Conservation (phyloP, 2,888 invertebrate genomes). For the Scaptomyza cyrtandrae region DNA sequence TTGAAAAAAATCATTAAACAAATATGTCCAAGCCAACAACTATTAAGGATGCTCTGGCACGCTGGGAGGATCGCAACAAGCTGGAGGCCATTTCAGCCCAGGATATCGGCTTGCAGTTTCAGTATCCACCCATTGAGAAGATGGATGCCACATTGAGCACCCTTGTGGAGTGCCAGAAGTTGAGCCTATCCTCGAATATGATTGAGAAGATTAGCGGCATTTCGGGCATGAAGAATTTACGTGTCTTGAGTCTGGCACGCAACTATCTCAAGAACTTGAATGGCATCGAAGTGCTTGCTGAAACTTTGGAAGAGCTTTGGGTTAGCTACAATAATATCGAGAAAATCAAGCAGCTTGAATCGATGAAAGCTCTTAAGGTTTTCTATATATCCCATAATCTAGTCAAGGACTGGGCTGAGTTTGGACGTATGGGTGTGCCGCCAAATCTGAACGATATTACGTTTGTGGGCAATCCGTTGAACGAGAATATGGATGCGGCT, state of each 20-base stretch:
- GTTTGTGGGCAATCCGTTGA: conserved; percentile 92
- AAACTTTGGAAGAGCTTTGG: conserved; percentile 96
- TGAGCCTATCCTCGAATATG: conserved; percentile 96
- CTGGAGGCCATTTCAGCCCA: conserved; percentile 88
- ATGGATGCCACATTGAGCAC: conserved; percentile 94
- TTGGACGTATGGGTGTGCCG: conserved; percentile 91
- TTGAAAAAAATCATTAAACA: background rate
- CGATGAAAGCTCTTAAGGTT: conserved; percentile 92
- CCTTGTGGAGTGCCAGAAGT: conserved; percentile 91
- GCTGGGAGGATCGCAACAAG: conserved; percentile 92
- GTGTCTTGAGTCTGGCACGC: conserved; percentile 92
- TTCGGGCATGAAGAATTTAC: conserved; percentile 92
- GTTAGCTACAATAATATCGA: conserved; percentile 97
- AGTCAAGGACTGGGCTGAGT: conserved; percentile 96
- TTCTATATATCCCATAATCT: conserved; percentile 93
- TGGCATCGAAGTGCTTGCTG: conserved; percentile 94
- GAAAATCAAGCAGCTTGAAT: conserved; percentile 94
- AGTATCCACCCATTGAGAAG: conserved; percentile 97
- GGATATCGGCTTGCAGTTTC: conserved; percentile 93
- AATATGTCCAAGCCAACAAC: conserved; percentile 89
- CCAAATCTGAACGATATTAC: conserved; percentile 91
- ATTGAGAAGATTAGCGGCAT: conserved; percentile 96
- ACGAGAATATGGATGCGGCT: conserved; percentile 90
- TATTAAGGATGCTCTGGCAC: conserved; percentile 94
- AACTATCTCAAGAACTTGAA: conserved; percentile 96